Evolutionary conservation across 1,140 invertebrate species (phyloP), one percentile per base, ranked within the genome.

Genomic region (Drosophila tani): DNA sequence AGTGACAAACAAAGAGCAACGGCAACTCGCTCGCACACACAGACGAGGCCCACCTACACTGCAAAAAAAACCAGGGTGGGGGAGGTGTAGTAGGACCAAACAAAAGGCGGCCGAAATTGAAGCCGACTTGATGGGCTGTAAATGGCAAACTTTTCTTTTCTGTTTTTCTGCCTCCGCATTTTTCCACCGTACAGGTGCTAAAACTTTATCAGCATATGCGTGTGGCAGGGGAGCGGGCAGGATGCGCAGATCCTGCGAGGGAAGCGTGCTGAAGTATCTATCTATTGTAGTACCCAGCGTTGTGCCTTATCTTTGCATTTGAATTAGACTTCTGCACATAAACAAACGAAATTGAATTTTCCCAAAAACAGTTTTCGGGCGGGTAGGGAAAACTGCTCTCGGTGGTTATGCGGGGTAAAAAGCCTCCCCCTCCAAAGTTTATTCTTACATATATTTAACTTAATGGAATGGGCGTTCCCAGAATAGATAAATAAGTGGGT

Each of bases 271-370:
- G 63, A 68, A 73, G 81, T 79, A 66, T 85, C 81, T 66, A 82
- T 66, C 79, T 75, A 71, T 82, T 68, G 79, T 82, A 43, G 65
- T 53, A 53, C 51, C 21, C 63, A 73, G 50, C 71, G 84, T 45
- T 86, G 80, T 86, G 84, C 71, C 83, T 84, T 87, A 83, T 88
- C 85, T 87, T 88, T 84, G 81, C 82, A 81, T 84, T 81, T 83
- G 81, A 84, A 87, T 84, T 88, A 81, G 86, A 71, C 73, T 59
- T 51, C 45, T 57, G 68, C 49, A 58, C 77, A 87, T 90, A 87
- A 88, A 87, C 67, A 88, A 78, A 76, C 68, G 77, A 81, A 88
- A 87, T 87, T 88, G 84, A 82, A 87, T 87, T 88, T 83, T 40
- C 41, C 68, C 50, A n/a, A 65, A 73, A 65, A 66, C 63, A 82